These are phyloP conservation scores for Pissodes strobi DNA, from an alignment of 1,140 invertebrate species.

Conservation along the genomic window DNA sequence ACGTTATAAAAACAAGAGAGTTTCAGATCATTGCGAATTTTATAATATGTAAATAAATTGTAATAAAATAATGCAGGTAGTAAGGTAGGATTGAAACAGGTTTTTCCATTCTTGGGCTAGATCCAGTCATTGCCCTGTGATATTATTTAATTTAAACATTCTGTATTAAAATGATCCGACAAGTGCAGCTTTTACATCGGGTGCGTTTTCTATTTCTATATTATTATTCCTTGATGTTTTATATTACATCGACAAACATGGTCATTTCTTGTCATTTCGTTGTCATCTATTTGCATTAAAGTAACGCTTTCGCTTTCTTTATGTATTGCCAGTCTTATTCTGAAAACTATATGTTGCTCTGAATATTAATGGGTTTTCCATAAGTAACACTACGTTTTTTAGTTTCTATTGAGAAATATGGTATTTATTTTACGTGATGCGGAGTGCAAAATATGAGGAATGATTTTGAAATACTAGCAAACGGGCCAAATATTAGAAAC, in stretches of 20 bases:
- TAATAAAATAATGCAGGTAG: conserved; percentile 25
- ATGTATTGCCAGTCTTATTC: background rate
- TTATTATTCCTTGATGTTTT: conserved; percentile 20
- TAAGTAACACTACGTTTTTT: too few species aligned
- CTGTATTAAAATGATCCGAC: conserved; percentile 33
- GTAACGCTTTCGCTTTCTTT: conserved; percentile 18
- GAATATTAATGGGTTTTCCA: too few species aligned
- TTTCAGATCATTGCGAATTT: conserved; percentile 2
- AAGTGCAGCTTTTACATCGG: conserved; percentile 18
- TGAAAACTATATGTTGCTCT: too few species aligned
- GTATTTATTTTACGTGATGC: too few species aligned
- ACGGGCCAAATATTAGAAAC: too few species aligned
- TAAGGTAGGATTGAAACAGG: conserved; percentile 20
- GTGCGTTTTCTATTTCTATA: conserved; percentile 32
- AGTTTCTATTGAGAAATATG: too few species aligned
- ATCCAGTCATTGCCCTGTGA: conserved; percentile 22
- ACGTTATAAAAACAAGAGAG: conserved; percentile 3
- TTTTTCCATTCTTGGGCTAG: conserved; percentile 19
- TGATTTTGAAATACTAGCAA: too few species aligned
- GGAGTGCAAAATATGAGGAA: too few species aligned
- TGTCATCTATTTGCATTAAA: conserved; percentile 21
- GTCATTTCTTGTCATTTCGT: conserved; percentile 25
- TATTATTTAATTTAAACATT: conserved; percentile 34
- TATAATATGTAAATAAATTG: conserved; percentile 12
- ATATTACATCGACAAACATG: conserved; percentile 20